Evolutionary conservation across 2,888 invertebrate genomes (phyloP), one percentile per base, ranked within the genome.

Genomic region (Ophonus ardosiacus): DNA sequence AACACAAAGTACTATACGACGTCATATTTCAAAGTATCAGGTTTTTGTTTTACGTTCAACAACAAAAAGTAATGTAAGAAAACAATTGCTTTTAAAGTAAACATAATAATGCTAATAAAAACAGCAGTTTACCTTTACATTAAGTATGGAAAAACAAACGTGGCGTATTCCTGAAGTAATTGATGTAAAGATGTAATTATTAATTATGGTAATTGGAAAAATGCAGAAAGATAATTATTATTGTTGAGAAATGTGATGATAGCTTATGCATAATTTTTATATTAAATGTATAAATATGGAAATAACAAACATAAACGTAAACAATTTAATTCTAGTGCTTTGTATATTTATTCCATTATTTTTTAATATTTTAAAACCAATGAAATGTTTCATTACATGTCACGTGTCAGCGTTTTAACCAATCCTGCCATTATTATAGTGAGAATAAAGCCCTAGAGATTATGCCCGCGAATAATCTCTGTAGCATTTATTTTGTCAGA

Each of bases 201-300:
- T 43, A 74, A 74, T 74, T 15, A 74, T 43, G 10, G 71, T 74
- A 43, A 74, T 74, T 74, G 40, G 17, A 74, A 43, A 43, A 74
- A 74, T 31, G 5, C 31, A 31, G 31, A 21, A 21, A 21, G 21
- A 31, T 31, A 31, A 31, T 31, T 31, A 31, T 68, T 68, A 68
- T 17, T 15, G 15, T 68, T 68, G n/a, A 6, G 38, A 38, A 68
- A n/a, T n/a, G 40, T 2, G 4, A 15, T 68, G 15, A 68, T 68
- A 31, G 31, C 5, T 31, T 31, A 31, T 31, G 31, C 31, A 31
- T 31, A 31, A 31, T 21, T 21, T 21, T 21, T 21, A 21, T 21
- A 3, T 21, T 21, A 21, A 21, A 21, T 3, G 21, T 21, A 21
- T 31, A 31, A 31, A 31, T 31, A 31, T 68, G 40, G 40, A 17